phyloP scores from a whole-genome alignment of 92 coral and sea anemone genomes.

The Muricea muricata region DNA sequence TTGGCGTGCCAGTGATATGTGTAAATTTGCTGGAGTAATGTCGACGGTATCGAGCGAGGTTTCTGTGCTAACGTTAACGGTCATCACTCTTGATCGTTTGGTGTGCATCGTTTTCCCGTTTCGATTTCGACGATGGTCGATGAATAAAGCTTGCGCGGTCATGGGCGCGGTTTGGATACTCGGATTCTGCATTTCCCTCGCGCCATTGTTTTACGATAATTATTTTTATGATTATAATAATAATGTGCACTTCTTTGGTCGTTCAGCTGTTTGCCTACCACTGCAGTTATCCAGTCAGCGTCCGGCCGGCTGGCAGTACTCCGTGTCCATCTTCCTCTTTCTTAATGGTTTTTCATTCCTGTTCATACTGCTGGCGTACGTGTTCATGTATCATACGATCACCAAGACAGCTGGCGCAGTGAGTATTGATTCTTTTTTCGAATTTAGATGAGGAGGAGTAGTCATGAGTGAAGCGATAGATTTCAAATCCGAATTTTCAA shows the following conservation, averaged over 20 bases:
- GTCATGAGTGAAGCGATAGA: too few species aligned
- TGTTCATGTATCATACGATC: constrained; percentile 70
- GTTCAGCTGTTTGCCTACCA: constrained; percentile 90
- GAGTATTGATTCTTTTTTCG: neutral
- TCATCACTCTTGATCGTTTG: constrained; percentile 85
- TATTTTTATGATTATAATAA: constrained; percentile 67
- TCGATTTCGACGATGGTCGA: constrained; percentile 51
- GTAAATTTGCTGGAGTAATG: constrained; percentile 74
- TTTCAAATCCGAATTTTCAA: too few species aligned
- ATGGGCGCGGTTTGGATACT: constrained; percentile 57
- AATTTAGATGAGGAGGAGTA: neutral
- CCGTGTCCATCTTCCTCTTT: constrained; percentile 72
- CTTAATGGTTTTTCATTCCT: constrained; percentile 77
- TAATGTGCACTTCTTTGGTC: constrained; percentile 73
- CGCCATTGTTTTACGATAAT: constrained; percentile 59
- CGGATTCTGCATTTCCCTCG: constrained; percentile 59
- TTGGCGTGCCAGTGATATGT: constrained; percentile 80
- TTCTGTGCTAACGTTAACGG: constrained; percentile 75
- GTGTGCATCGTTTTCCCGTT: constrained; percentile 81
- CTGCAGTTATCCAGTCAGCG: constrained; percentile 67
- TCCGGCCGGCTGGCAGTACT: constrained; percentile 71
- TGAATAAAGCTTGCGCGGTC: constrained; percentile 17
- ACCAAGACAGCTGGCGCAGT: constrained; percentile 54
- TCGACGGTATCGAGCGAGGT: constrained; percentile 87
- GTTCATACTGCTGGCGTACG: constrained; percentile 75